Evolutionary conservation across 2,113 vertebrate species (phyloP).

Genomic region (Ciconia maguari): DNA sequence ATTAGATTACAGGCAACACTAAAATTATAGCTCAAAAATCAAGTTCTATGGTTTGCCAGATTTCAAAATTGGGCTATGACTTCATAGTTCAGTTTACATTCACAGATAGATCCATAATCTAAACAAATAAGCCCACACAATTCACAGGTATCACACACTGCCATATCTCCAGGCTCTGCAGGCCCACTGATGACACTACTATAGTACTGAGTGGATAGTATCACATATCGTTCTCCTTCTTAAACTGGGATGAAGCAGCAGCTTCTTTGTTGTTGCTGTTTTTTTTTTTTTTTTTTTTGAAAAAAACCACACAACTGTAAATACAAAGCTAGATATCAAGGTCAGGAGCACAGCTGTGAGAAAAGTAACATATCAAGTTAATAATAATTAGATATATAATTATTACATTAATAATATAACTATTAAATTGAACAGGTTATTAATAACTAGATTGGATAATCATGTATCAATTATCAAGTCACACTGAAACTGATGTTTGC

Average conservation of each 20-base stretch:
- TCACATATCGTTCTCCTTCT: not conserved
- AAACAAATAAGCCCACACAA: not conserved
- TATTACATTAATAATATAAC: not conserved
- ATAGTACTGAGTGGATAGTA: not conserved
- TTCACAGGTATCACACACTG: not conserved
- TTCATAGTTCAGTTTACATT: not conserved
- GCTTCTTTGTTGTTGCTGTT: not conserved
- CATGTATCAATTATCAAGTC: not conserved
- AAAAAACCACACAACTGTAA: not conserved
- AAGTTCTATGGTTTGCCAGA: not conserved
- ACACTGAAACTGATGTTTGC: not conserved
- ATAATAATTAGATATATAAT: not conserved
- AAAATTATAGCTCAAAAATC: not conserved
- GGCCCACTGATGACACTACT: not conserved
- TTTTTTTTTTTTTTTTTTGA: not conserved
- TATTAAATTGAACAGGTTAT: not conserved
- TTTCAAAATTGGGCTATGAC: not conserved
- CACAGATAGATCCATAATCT: not conserved
- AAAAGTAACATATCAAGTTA: not conserved
- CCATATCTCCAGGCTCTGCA: not conserved
- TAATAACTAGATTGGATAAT: not conserved
- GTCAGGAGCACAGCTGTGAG: not conserved
- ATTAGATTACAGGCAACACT: not conserved
- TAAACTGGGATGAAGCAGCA: not conserved
- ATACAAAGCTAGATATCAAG: not conserved